Conservation (phyloP, 1,140 invertebrate species). For the Palaemon carinicauda region DNA sequence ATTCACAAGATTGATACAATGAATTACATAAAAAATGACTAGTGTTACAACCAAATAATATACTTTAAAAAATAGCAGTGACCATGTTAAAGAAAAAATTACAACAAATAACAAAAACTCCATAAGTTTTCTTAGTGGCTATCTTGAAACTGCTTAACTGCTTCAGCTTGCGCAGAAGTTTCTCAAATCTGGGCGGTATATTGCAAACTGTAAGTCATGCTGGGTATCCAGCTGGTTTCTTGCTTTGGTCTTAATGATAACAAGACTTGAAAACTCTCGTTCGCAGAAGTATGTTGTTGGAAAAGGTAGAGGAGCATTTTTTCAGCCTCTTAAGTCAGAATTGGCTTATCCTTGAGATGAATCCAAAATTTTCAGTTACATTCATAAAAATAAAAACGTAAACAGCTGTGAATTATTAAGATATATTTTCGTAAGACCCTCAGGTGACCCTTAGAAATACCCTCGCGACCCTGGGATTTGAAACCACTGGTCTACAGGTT, state of each 20-base stretch:
- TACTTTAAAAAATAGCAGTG: background rate
- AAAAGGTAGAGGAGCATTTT: conserved; percentile 14
- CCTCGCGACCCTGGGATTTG: too few relatives aligned
- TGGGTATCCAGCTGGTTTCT: conserved; percentile 15
- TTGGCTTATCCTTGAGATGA: too few relatives aligned
- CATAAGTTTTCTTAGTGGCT: conserved; percentile 22
- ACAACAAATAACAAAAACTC: background rate
- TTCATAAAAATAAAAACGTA: too few relatives aligned
- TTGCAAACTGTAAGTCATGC: conserved; percentile 30
- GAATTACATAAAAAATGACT: background rate
- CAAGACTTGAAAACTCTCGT: conserved; percentile 6
- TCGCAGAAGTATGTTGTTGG: conserved; percentile 16
- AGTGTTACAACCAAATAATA: background rate
- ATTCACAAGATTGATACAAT: background rate
- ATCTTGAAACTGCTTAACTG: conserved; percentile 22
- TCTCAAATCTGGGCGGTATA: background rate
- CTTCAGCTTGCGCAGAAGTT: background rate
- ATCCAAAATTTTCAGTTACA: too few relatives aligned
- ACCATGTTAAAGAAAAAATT: too few relatives aligned
- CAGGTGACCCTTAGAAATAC: too few relatives aligned
- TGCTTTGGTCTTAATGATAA: conserved; percentile 26
- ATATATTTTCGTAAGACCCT: too few relatives aligned
- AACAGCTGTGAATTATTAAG: too few relatives aligned
- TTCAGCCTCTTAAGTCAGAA: too few relatives aligned
- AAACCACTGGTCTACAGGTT: too few relatives aligned